Base-by-base conservation (phyloP, 2,888 invertebrate genomes). In the Hartigia nigra region DNA sequence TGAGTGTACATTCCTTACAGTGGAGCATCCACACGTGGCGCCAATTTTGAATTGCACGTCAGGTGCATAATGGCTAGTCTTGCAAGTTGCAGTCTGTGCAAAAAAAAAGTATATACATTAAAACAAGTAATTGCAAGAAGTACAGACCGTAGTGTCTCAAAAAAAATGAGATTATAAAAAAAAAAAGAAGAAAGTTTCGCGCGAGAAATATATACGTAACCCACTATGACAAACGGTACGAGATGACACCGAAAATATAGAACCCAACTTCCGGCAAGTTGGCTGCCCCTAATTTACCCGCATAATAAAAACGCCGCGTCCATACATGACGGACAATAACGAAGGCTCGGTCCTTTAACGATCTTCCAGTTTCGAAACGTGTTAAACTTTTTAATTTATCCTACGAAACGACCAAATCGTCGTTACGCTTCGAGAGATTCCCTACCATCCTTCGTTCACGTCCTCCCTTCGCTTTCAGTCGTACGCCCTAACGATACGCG, bases 281-380 rank as follows among this genome's bases (percentile, higher is more conserved):
- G 55, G 55, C 55, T 55, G 55, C 55, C 9, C 9, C 55, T 5
- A 9, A 55, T 55, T 9, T 1, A 23, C 1, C 55, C 23, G 0
- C 9, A 2, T 23, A 9, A 55, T 55, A 23, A 55, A 23, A 55
- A 3, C 55, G 23, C 55, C 55, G 2, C 23, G 23, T 55, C 55
- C 23, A 23, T 55, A 55, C 23, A 23, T 23, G 55, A 14, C 55
- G 55, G 55, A 9, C 55, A 23, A 55, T 55, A 55, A 55, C 55
- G 55, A 55, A 55, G 23, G 23, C 9, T 55, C 86, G 86, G 88
- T 85, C 87, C 85, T 89, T 89, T 88, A 89, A 89, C 87, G 89
- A 87, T 86, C 86, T 79, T 77, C 79, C 77, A 82, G 79, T 72
- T 55, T 72, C n/a, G 72, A 72, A 12, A n/a, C 5, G 31, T 23